Percentiles rank a stretch among this genome's conserved stretches.
phyloP scores from a whole-genome alignment of 2,113 vertebrate species.

The Neolamprologus variostigma region DNA sequence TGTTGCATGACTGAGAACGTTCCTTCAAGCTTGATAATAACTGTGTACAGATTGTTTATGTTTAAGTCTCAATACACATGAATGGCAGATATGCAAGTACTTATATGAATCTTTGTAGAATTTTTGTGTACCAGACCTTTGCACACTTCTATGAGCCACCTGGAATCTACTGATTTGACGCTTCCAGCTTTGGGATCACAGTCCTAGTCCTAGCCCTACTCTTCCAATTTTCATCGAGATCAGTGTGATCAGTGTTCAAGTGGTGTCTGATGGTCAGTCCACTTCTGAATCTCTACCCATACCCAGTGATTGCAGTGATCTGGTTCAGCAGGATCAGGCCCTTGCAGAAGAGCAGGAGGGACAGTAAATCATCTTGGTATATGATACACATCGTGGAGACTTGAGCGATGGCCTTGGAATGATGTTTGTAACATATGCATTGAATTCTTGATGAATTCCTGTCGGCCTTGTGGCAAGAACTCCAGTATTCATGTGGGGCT shows the following conservation, averaged over 20 bases:
- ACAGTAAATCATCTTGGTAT: neutral
- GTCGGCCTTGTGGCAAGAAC: neutral
- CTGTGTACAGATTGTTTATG: neutral
- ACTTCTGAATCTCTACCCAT: neutral
- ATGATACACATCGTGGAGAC: neutral
- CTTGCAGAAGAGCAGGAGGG: neutral
- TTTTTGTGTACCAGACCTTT: neutral
- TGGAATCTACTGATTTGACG: neutral
- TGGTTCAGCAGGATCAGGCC: neutral
- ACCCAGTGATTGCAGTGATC: neutral
- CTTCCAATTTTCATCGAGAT: neutral
- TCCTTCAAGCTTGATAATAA: conserved; percentile 5
- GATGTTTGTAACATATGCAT: neutral
- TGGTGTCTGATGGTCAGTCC: neutral
- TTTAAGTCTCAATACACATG: neutral
- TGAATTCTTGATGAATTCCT: neutral
- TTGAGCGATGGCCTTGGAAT: neutral
- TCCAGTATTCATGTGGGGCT: neutral
- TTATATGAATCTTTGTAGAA: neutral
- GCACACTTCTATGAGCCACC: neutral
- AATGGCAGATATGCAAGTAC: neutral
- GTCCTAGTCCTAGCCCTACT: neutral
- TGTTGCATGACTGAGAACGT: conserved; percentile 8
- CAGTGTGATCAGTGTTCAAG: neutral
- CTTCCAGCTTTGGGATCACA: neutral